A percentile compares a stretch with the other conserved stretches of the same genome.
These are phyloP conservation scores for Synergus laeviventris DNA, from an alignment of 2,888 invertebrate genomes.

Conservation along the genomic window DNA sequence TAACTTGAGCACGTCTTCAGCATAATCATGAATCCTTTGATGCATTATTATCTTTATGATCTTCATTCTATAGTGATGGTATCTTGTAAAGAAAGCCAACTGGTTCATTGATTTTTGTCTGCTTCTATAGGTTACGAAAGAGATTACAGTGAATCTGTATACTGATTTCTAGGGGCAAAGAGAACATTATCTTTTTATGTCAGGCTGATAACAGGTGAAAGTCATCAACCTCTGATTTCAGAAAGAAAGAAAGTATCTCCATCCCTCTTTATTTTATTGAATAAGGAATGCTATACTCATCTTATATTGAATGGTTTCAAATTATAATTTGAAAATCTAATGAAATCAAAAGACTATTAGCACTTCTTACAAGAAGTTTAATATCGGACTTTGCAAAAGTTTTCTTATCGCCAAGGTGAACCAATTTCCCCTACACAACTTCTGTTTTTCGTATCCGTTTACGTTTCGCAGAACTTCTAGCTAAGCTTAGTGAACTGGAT, in stretches of 20 bases:
- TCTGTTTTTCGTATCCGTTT: not conserved
- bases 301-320: not conserved
- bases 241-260: not conserved
- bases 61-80: not conserved
- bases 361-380: not conserved
- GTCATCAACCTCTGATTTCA: constrained; percentile 19
- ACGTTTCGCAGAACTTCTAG: not conserved
- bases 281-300: not conserved
- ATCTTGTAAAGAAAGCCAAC: constrained; percentile 17
- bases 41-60: constrained; percentile 2
- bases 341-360: not conserved
- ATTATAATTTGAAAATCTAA: not conserved
- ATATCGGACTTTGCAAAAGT: not conserved
- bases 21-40: not conserved
- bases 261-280: not conserved
- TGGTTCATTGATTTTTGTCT: constrained; percentile 27
- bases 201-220: constrained; percentile 35
- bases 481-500: not conserved
- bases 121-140: constrained; percentile 29
- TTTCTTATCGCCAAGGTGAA: not conserved
- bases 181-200: constrained; percentile 36
- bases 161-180: constrained; percentile 16
- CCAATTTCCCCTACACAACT: not conserved
- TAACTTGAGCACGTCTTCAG: constrained; percentile 9
- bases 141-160: constrained; percentile 10